These are phyloP conservation scores for Amphimallon solstitiale DNA, from an alignment of 2,888 invertebrate genomes.

Conservation along the genomic window DNA sequence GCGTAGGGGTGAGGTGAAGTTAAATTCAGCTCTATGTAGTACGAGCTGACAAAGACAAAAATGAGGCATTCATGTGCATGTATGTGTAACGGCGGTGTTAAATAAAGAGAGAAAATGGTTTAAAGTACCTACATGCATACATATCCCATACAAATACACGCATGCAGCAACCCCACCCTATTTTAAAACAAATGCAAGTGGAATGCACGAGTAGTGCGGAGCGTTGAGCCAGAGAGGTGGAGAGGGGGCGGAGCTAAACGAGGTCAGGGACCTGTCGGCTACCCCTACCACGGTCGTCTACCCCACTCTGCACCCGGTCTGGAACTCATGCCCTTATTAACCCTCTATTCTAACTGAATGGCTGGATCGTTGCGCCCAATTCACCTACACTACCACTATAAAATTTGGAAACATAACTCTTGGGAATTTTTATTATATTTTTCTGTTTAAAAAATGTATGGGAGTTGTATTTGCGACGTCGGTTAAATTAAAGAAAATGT, in stretches of 20 bases:
- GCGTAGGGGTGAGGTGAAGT: slow-evolving; percentile 48
- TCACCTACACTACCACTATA: slow-evolving; percentile 47
- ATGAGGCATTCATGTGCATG: slow-evolving; percentile 10
- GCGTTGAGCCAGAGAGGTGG: slow-evolving; percentile 60
- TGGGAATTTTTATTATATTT: too few relatives aligned
- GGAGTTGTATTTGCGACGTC: too few relatives aligned
- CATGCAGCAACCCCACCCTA: slow-evolving; percentile 35
- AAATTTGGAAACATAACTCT: slow-evolving; percentile 21
- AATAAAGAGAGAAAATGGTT: not conserved
- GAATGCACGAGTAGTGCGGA: slow-evolving; percentile 62
- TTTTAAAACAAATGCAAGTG: slow-evolving; percentile 51
- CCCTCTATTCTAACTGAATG: slow-evolving; percentile 42
- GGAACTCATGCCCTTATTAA: slow-evolving; percentile 48
- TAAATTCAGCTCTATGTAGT: not conserved
- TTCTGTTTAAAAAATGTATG: too few relatives aligned
- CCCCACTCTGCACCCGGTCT: slow-evolving; percentile 61
- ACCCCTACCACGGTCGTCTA: slow-evolving; percentile 65
- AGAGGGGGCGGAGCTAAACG: slow-evolving; percentile 64
- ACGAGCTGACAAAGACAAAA: not conserved
- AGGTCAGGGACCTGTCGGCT: slow-evolving; percentile 69
- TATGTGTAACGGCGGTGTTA: not conserved
- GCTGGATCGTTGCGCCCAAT: slow-evolving; percentile 18
- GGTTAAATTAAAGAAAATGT: too few relatives aligned
- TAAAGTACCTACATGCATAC: not conserved
- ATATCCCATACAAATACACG: slow-evolving; percentile 10